Conservation (phyloP, 2,113 vertebrate species). For the Bagarius yarrelli region DNA sequence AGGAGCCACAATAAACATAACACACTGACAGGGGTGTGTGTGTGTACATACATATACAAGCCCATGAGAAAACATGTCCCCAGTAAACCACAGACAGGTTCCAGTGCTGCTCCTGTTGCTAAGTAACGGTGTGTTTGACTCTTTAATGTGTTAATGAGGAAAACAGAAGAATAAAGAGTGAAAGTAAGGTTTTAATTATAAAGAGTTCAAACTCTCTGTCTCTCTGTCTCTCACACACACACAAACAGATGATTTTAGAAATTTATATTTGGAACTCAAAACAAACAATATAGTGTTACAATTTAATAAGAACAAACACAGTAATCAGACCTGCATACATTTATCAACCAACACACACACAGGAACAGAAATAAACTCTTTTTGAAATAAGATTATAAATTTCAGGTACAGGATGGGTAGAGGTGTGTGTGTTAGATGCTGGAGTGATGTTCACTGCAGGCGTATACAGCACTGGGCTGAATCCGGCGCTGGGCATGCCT, state of each 20-base stretch:
- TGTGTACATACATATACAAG: not conserved
- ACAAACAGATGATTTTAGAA: not conserved
- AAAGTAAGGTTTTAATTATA: no score
- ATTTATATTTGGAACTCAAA: not conserved
- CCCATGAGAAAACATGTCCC: not conserved
- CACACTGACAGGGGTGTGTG: not conserved
- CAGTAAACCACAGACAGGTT: not conserved
- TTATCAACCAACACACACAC: not conserved
- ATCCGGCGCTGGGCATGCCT: constrained; percentile 86
- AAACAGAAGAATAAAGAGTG: not conserved
- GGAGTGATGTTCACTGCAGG: constrained; percentile 90
- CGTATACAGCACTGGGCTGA: constrained; percentile 91
- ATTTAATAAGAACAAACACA: not conserved
- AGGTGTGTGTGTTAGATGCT: constrained; percentile 66
- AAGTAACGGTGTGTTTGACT: not conserved
- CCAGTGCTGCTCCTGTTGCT: not conserved
- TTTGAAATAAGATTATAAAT: no score
- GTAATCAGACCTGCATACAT: no score
- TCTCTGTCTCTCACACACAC: not conserved
- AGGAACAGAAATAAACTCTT: not conserved
- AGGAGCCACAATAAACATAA: constrained; percentile 11
- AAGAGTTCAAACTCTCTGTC: no score
- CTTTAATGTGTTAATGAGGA: not conserved
- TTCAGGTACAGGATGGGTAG: not conserved
- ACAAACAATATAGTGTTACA: not conserved